Base-by-base conservation (phyloP, 2,888 invertebrate genomes). In the Cynaeus angustus region DNA sequence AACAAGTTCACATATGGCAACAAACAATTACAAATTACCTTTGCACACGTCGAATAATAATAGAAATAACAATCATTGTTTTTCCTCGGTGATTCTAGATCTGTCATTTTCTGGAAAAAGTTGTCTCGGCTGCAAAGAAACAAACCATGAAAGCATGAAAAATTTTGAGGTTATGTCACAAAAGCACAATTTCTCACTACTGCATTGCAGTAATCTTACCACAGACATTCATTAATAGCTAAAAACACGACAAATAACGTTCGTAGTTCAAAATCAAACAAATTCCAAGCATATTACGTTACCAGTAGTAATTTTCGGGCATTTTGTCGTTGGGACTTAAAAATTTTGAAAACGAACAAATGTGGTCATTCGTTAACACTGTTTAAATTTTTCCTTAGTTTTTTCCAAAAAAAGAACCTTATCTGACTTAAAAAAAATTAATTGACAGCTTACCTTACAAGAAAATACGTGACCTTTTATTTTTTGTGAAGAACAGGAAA, bases 21-120 rank as follows among this genome's bases (percentile, higher is more conserved):
- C 6, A 0, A 5, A 21, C 6, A 37, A n/a, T 10, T 3, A 7
- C 3, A 12, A 79, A 86, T 86, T 86, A 94, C 94, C 91, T 94
- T 95, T 74, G 90, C 90, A 84, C 95, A 95, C 73, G 92, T 92
- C 66, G 94, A 94, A 84, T 95, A 94, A 84, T 93, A 95, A 86
- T 91, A 95, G 87, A 94, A 95, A 86, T 95, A 95, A 86, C 95
- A 95, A 85, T 95, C 95, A 85, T 93, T 92, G 84, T 92, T 91
- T 87, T 92, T 92, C 81, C 90, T 88, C 78, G 90, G 90, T 78
- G 90, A 90, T 86, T 92, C 91, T 90, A 92, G 90, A 75, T 83
- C 83, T 43, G 85, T 84, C 82, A 84, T 82, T 79, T 85, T 85
- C 67, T 83, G 81, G 75, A 86, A 86, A 80, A 86, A 86, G 76